Evolutionary conservation across 2,888 invertebrate species (phyloP), one percentile per base, ranked within the genome.

Genomic region (Philereme vetulata): DNA sequence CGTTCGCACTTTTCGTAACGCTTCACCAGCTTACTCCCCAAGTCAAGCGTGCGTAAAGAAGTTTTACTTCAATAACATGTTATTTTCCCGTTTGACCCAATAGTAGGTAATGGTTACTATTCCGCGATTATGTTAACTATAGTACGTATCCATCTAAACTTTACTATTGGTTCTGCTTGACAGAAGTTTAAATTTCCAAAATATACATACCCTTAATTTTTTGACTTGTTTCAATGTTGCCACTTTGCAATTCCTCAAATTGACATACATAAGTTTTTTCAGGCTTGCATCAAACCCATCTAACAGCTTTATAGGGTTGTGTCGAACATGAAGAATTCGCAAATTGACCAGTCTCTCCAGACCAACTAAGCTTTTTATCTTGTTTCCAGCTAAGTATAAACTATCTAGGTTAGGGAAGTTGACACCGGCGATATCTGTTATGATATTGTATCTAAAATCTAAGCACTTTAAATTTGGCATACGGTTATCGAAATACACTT

Each of bases 321-420:
- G 92, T 0, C 97, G 93, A 40, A 97, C 81, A 75, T 97, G 97
- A 9, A 97, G 82, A 11, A 95, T 93, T 62, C 94, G 93, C 60
- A 97, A 81, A 71, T 94, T 93, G 0, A 79, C 75, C 68, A 96
- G 86, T 44, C 81, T 86, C 10, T 93, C 92, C n/a, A 96, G 70
- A 4, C 94, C 94, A 44, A 93, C 88, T n/a, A 97, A 75, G 21
- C 77, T 86, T 0, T 88, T 88, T 50, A 97, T 94, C 43, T 94
- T 94, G 81, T 97, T 97, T 54, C 95, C 94, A 49, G 95, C 96
- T 59, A 97, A 82, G 80, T 96, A 97, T 1, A 98, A 85, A 68
- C 95, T 95, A 71, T 95, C 95, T 65, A 97, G 67, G 36, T 81
- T 86, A 0, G 87, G 82, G 47, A 93, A 94, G 62, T 92, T 82